Conservation (phyloP, 2,113 vertebrate genomes). For the Cyphomyrus plagiostoma region DNA sequence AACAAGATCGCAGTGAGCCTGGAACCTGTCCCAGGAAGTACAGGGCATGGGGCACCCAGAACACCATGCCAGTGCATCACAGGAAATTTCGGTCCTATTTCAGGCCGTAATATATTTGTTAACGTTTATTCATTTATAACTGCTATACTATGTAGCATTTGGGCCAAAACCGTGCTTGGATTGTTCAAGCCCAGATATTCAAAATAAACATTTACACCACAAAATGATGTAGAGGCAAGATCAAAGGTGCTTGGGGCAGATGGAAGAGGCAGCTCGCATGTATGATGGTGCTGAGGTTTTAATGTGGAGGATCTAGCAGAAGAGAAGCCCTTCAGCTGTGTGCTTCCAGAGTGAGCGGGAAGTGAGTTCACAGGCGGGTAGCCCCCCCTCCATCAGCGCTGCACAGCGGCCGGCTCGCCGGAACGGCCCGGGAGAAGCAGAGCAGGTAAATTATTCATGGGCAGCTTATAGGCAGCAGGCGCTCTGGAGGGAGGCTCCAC, state of each 20-base stretch:
- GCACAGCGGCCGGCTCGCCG: conserved; percentile 16
- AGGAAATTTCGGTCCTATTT: neutral
- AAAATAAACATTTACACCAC: neutral
- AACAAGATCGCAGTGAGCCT: neutral
- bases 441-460: conserved; percentile 41
- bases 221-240: neutral
- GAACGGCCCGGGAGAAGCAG: conserved; percentile 16
- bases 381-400: neutral
- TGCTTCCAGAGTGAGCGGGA: neutral
- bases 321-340: neutral
- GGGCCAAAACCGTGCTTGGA: neutral
- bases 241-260: neutral
- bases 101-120: neutral
- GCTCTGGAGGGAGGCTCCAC: neutral
- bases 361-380: neutral
- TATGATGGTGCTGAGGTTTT: neutral
- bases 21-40: neutral
- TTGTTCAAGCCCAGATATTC: neutral
- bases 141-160: neutral
- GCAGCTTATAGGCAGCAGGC: conserved; percentile 14
- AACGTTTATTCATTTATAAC: neutral
- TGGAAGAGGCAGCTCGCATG: neutral
- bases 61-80: neutral
- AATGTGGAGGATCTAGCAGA: neutral
- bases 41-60: neutral